Conservation (phyloP, 2,113 vertebrate species). For the Psittacula cyanocephala region DNA sequence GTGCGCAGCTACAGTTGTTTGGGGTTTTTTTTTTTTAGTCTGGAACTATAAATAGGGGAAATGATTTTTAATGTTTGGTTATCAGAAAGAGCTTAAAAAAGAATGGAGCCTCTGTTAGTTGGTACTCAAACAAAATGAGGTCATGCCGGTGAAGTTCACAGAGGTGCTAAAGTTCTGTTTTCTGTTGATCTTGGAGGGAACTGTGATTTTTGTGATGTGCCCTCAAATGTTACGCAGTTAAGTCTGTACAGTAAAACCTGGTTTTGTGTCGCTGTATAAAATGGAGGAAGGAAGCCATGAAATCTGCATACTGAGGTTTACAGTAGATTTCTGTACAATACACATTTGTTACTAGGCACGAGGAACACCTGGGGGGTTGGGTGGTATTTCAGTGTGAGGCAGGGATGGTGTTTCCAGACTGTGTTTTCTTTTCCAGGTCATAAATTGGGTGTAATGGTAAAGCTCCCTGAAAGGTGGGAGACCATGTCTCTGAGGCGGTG, state of each 20-base stretch:
- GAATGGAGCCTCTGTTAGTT: constrained; percentile 9
- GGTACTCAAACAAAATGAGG: not conserved
- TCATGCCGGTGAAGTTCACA: not conserved
- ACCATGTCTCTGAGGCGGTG: rapidly evolving
- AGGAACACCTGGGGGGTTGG: not conserved
- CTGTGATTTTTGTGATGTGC: not conserved
- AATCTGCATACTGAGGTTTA: not conserved
- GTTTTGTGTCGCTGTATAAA: not conserved
- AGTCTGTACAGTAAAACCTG: not conserved
- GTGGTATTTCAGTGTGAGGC: not conserved
- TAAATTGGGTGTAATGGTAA: not conserved
- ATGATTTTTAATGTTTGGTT: not conserved
- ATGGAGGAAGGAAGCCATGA: not conserved
- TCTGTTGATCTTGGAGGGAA: not conserved
- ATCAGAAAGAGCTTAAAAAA: not conserved
- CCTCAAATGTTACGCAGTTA: not conserved
- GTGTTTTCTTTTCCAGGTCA: not conserved
- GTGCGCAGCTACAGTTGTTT: not conserved
- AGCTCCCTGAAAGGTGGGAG: not conserved
- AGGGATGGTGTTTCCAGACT: not conserved
- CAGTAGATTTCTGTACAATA: not conserved
- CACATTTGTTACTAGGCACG: not conserved
- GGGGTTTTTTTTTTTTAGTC: not conserved
- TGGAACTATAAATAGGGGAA: not conserved
- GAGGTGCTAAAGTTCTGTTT: not conserved